Base-by-base conservation (phyloP, 1,140 invertebrate species). In the Drosophila sproati region DNA sequence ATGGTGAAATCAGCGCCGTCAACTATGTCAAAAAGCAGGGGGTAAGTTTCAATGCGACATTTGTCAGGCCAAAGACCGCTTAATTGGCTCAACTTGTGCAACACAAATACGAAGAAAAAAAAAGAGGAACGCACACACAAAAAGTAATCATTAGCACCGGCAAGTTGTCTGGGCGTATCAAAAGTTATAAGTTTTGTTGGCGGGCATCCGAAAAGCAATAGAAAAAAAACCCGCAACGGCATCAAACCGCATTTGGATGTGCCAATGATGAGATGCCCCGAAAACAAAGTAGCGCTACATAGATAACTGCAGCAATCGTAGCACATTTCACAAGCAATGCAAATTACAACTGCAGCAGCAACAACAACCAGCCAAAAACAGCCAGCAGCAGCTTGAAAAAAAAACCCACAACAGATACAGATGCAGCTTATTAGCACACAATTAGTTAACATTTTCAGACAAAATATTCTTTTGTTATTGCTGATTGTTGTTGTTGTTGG, bases 1-100 rank as follows among this genome's bases (percentile, higher is more conserved):
- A 81, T 61, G 91, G 91, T 10, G 91, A 92, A 81, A 92, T 92
- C 61, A 75, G 69, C 55, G 76, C 86, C 47, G 75, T 82, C 20
- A 80, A 83, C 63, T 91, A 90, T 57, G 70, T 91, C 2, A 87
- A 83, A 54, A 90, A 87, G 48, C 74, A 81, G 70, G 78, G 73
- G 81, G 89, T 91, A 89, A 91, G 89, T 91, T 57, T 3, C 61
- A 41, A 61, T n/a, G 43, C 37, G 8, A 34, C 8, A 69, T 59
- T 47, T 52, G 39, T 56, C 67, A 55, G 56, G 45, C 31, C n/a
- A 12, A 48, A 63, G 37, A 71, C 28, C 64, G 50, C 41, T 73
- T 71, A 75, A 64, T 71, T 75, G 47, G 73, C 60, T 71, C 68
- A 59, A 43, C n/a, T 75, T 72, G 54, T 57, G 68, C 67, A 76